These are phyloP conservation scores for Stratiomys singularior DNA, from an alignment of 2,888 invertebrate genomes.

Conservation along the genomic window DNA sequence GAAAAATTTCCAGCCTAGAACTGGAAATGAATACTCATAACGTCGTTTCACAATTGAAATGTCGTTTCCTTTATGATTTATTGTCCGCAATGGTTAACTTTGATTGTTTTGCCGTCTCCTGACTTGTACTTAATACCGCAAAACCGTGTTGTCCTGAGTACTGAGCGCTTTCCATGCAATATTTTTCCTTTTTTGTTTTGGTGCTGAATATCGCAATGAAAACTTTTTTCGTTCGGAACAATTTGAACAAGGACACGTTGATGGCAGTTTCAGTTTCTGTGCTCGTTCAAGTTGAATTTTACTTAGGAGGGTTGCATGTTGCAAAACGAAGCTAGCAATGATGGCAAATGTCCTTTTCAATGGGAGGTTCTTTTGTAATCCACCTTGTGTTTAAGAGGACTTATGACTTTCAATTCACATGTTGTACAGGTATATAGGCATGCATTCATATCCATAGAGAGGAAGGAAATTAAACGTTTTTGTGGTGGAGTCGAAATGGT, in stretches of 20 bases:
- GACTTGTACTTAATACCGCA: conserved; percentile 12
- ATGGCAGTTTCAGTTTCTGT: conserved; percentile 12
- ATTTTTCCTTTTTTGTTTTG: neutral
- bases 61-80: conserved; percentile 40
- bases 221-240: conserved; percentile 6
- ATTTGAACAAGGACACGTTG: conserved; percentile 30
- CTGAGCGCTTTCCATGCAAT: neutral
- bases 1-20: too few species aligned
- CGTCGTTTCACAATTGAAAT: conserved; percentile 10
- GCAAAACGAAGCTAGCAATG: neutral
- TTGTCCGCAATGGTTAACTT: conserved; percentile 32
- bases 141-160: neutral
- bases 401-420: conserved; percentile 41
- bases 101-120: conserved; percentile 31
- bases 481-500: conserved; percentile 12
- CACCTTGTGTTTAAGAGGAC: conserved; percentile 16
- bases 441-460: neutral
- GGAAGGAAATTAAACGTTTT: conserved; percentile 20
- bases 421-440: conserved; percentile 23
- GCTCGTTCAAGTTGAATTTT: neutral
- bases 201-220: conserved; percentile 28
- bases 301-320: neutral
- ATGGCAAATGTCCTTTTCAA: conserved; percentile 18
- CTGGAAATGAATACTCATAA: conserved; percentile 28
- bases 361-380: conserved; percentile 7